Conservation (phyloP, 2,797 vertebrate species). For the Delichon dasypus region DNA sequence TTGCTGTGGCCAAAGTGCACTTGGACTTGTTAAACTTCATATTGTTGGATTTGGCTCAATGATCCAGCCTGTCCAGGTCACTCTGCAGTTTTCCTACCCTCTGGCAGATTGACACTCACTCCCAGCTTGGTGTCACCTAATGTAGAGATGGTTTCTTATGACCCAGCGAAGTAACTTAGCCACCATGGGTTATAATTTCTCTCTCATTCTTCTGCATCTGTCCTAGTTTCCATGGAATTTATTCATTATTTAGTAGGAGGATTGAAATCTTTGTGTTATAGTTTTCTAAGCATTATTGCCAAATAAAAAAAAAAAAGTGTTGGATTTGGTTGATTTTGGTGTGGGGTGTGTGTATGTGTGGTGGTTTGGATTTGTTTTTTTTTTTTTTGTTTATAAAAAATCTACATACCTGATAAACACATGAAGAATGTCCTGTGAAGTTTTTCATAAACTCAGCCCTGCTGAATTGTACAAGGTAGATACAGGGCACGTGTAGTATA, state of each 20-base stretch:
- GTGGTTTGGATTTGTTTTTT: not conserved
- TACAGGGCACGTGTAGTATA: not conserved
- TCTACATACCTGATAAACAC: not conserved
- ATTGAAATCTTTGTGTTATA: not conserved
- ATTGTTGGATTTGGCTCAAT: accelerated
- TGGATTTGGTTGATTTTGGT: not conserved
- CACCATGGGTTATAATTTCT: not conserved
- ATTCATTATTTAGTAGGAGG: not conserved
- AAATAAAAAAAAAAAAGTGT: not conserved
- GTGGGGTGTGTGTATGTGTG: accelerated
- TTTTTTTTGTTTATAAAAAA: not conserved
- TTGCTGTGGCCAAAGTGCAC: not conserved
- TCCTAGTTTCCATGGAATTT: not conserved
- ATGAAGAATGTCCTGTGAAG: not conserved
- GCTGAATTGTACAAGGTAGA: not conserved
- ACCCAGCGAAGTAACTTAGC: not conserved
- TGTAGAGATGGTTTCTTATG: not conserved
- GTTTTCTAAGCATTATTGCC: not conserved
- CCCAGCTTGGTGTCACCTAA: not conserved
- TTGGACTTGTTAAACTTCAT: not conserved
- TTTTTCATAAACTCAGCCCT: not conserved
- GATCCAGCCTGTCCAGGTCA: accelerated
- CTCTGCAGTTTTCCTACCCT: not conserved
- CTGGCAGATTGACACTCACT: accelerated
- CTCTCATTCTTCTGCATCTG: not conserved